A percentile compares a stretch with the other conserved stretches of the same genome.
Conservation (phyloP, 2,797 vertebrate genomes). For the Tolypeutes matacus region DNA sequence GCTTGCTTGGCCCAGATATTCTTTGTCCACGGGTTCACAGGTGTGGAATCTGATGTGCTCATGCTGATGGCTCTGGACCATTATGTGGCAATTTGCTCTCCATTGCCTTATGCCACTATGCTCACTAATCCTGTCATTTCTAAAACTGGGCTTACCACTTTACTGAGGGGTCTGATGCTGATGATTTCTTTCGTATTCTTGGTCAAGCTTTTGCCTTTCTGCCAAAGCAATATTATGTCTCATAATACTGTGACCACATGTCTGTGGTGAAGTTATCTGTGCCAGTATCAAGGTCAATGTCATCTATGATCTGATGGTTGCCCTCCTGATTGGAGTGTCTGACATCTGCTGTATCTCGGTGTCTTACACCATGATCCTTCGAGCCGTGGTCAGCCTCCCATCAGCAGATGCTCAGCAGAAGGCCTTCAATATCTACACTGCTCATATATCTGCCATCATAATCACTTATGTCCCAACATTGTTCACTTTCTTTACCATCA, state of each 20-base stretch:
- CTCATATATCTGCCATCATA: slow-evolving; percentile 69
- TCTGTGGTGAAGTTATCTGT: slow-evolving; percentile 77
- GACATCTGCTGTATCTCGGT: slow-evolving; percentile 72
- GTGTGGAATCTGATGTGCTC: slow-evolving; percentile 88
- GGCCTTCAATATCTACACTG: slow-evolving; percentile 72
- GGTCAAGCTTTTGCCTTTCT: slow-evolving; percentile 83
- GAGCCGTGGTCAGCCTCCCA: slow-evolving; percentile 66
- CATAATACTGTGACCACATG: slow-evolving; percentile 80
- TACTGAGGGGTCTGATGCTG: slow-evolving; percentile 72
- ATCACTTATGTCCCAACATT: slow-evolving; percentile 80
- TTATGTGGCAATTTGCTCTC: slow-evolving; percentile 88
- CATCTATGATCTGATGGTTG: slow-evolving; percentile 73
- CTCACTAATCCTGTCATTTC: slow-evolving; percentile 86
- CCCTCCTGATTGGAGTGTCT: slow-evolving; percentile 72
- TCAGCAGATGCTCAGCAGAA: slow-evolving; percentile 71
- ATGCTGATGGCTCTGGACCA: slow-evolving; percentile 89
- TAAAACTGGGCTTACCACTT: slow-evolving; percentile 81
- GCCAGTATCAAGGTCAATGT: slow-evolving; percentile 61
- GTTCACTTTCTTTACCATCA: slow-evolving; percentile 76
- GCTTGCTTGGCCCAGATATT: slow-evolving; percentile 88
- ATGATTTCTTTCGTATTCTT: slow-evolving; percentile 82
- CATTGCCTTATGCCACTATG: slow-evolving; percentile 85
- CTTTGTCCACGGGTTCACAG: slow-evolving; percentile 86
- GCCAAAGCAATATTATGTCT: slow-evolving; percentile 73
- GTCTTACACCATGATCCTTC: slow-evolving; percentile 74